phyloP scores from a whole-genome alignment of 2,113 vertebrate species.

The Myxocyprinus asiaticus region DNA sequence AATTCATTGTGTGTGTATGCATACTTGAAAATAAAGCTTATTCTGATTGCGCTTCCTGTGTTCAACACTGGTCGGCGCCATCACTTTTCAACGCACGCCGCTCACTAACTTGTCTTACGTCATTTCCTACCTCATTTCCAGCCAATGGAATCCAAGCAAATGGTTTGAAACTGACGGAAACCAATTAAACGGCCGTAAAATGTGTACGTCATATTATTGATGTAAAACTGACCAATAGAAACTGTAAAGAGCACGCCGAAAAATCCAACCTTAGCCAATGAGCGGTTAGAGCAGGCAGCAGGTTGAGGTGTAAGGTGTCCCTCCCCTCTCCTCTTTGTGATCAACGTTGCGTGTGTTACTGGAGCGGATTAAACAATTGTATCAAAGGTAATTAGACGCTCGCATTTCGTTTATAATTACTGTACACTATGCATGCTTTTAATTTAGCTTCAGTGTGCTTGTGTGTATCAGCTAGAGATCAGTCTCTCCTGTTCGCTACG shows the following conservation, averaged over 20 bases:
- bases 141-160: neutral
- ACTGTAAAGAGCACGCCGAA: no score
- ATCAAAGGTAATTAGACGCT: neutral
- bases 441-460: neutral
- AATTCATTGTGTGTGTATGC: no score
- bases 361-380: neutral
- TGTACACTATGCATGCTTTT: neutral
- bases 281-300: neutral
- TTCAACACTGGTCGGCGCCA: neutral
- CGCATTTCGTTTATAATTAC: neutral
- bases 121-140: neutral
- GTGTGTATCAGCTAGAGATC: neutral
- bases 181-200: neutral
- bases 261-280: neutral
- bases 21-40: no score
- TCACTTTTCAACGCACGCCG: neutral
- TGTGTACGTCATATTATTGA: neutral
- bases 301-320: neutral
- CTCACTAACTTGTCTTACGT: neutral
- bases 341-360: slow-evolving; percentile 31
- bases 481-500: neutral
- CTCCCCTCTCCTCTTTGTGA: slow-evolving; percentile 50
- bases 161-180: slow-evolving; percentile 21
- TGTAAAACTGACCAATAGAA: slow-evolving; percentile 17
- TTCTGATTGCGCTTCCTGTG: neutral